Evolutionary conservation across 2,113 vertebrate species (phyloP), one percentile per base, ranked within the genome.

Genomic region (Todiramphus saurophagus): DNA sequence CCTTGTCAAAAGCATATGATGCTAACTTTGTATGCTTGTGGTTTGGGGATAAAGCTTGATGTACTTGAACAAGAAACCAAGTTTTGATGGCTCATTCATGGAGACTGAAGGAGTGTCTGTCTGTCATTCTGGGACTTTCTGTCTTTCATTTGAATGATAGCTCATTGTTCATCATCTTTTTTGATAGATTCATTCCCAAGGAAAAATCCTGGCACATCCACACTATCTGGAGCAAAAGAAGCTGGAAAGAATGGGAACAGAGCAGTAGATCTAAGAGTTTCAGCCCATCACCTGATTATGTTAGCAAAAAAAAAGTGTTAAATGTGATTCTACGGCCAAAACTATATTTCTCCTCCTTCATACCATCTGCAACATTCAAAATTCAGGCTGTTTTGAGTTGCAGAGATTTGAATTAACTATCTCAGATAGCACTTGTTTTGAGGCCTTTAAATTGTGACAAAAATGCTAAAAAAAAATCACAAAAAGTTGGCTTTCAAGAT

Each of bases 341-440:
- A 92, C 0, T 31, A 81, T 92, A 63, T 28, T 89, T 93, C 37
- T 95, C 83, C 95, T 95, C 95, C 95, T 94, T 80, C 95, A 70
- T 75, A 94, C 95, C 96, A 97, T 96, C 95, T 97, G 96, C 64
- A 94, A 28, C 76, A 93, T 89, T 73, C 89, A 64, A 63, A 43
- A 92, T 75, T 84, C 89, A 92, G 90, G 28, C 76, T 95, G 86
- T 50, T 77, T 92, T 75, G 60, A 94, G 75, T 72, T 95, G 78
- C 63, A 89, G 83, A 89, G 90, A 89, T 92, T 43, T 68, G 86
- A 94, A 87, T 93, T 89, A 83, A 68, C 88, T 59, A 31, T 55
- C 67, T 83, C 28, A 60, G 70, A 86, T 79, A 87, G 79, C 58
- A 50, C 76, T 69, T 94, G 79, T 77, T 93, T 93, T 93, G 51